Evolutionary conservation across 2,888 invertebrate species (phyloP).

Genomic region (Platerodrilus igneus): DNA sequence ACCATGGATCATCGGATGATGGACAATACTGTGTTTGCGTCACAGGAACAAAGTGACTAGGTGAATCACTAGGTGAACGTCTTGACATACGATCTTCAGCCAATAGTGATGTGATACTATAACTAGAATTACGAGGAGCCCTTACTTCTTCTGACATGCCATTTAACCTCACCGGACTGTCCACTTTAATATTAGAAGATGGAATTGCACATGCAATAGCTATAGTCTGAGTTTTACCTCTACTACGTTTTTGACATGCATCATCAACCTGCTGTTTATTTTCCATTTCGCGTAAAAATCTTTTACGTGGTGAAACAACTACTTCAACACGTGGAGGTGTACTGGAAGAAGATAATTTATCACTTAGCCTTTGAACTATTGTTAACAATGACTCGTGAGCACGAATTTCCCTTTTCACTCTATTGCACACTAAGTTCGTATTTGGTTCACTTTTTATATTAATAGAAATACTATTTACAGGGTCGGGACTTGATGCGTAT

Average conservation of each 20-base stretch:
- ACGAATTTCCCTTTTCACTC: slow-evolving; percentile 25
- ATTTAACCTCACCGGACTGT: slow-evolving; percentile 35
- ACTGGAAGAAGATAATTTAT: slow-evolving; percentile 34
- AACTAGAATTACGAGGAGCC: slow-evolving; percentile 57
- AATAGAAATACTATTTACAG: slow-evolving; percentile 19
- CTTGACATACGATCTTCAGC: slow-evolving; percentile 53
- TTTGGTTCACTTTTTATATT: slow-evolving; percentile 23
- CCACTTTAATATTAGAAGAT: slow-evolving; percentile 24
- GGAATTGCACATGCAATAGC: slow-evolving; percentile 34
- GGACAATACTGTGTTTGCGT: slow-evolving; percentile 49
- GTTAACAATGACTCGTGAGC: slow-evolving; percentile 34
- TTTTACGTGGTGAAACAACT: slow-evolving; percentile 77
- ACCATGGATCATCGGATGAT: slow-evolving; percentile 43
- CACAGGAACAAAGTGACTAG: slow-evolving; percentile 42
- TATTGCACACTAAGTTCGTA: slow-evolving; percentile 33
- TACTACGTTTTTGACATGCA: slow-evolving; percentile 40
- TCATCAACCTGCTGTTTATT: slow-evolving; percentile 38
- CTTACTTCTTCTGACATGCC: slow-evolving; percentile 31
- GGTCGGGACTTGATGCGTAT: slow-evolving; percentile 21
- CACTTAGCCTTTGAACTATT: slow-evolving; percentile 40
- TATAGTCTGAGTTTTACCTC: slow-evolving; percentile 32
- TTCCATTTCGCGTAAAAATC: slow-evolving; percentile 77
- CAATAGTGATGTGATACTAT: slow-evolving; percentile 80
- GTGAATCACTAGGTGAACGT: slow-evolving; percentile 42
- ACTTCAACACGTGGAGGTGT: slow-evolving; percentile 40